phyloP scores from a whole-genome alignment of 2,113 vertebrate species.

The Silurus asotus region DNA sequence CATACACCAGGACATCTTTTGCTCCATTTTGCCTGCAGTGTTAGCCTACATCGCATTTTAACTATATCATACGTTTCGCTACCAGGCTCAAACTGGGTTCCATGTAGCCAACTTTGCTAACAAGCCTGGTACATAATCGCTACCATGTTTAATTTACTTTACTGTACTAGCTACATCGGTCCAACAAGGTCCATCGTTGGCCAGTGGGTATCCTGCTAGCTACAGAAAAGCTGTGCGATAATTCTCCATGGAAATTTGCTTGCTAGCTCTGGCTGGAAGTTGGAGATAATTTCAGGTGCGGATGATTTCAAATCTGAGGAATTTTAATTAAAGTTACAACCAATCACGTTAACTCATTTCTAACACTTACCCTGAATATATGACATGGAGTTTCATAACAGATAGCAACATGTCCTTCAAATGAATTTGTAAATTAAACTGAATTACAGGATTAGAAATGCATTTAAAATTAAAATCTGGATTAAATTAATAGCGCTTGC shows the following conservation, averaged over 20 bases:
- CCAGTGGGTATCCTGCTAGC: no score
- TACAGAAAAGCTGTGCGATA: not conserved
- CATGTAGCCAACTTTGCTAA: not conserved
- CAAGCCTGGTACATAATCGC: not conserved
- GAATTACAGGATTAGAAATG: not conserved
- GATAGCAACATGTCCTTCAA: not conserved
- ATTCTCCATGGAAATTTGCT: not conserved
- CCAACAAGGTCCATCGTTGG: not conserved
- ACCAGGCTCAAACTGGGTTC: not conserved
- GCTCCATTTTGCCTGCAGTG: conserved; percentile 40
- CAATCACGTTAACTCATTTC: not conserved
- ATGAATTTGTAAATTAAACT: not conserved
- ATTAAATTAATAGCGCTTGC: not conserved
- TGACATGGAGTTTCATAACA: not conserved
- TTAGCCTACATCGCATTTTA: conserved; percentile 20
- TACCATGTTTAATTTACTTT: not conserved
- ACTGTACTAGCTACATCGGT: not conserved
- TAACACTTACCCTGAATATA: not conserved
- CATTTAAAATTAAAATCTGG: not conserved
- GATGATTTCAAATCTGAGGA: not conserved
- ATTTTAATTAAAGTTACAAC: not conserved
- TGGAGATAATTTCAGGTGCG: not conserved
- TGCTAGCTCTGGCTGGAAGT: not conserved
- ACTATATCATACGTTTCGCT: not conserved
- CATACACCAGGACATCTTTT: conserved; percentile 47